Base-by-base conservation (phyloP, 2,888 invertebrate species). In the Troides oblongomaculatus region DNA sequence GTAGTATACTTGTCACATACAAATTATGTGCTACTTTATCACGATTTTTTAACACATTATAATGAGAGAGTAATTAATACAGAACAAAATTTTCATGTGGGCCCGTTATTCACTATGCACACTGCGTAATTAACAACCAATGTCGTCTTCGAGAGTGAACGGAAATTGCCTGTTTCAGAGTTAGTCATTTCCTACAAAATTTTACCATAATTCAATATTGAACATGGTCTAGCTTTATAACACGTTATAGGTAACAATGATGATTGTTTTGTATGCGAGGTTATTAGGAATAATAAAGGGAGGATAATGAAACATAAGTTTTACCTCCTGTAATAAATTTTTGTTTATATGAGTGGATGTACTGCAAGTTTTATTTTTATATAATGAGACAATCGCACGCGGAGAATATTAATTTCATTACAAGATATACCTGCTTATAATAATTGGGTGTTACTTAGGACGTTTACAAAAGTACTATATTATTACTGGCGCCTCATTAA, bases 111-210 rank as follows among this genome's bases (percentile, higher is more conserved):
- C 21, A 53, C 61, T 53, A 53, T 58, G 58, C 65, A 69, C 18
- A 58, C 57, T 62, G 65, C 58, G 56, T 57, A 64, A 69, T 69
- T 65, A 59, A 66, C 65, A 36, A 63, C 62, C 57, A 62, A 68
- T 64, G 59, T 64, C 59, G 46, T 53, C 39, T 50, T 36, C 36
- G 36, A 14, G 59, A 43, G 59, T 36, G 62, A 56, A 56, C 64
- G 70, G 70, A 71, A 71, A 71, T 71, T 71, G 64, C 61, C 64
- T 23, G 61, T 62, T 71, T 64, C 67, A 64, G 64, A 50, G 70
- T 57, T 61, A 70, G 64, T 67, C 56, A 68, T 68, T 71, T 71
- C 67, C 70, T 67, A 71, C 62, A 71, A 71, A 61, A 64, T 68
- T 67, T 62, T 61, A 60, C n/a, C 43, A 30, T 60, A 56, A 46